A percentile compares a stretch with the other conserved stretches of the same genome.
These are phyloP conservation scores for Chaetorhynchus papuensis DNA, from an alignment of 2,113 vertebrate species.

Conservation along the genomic window DNA sequence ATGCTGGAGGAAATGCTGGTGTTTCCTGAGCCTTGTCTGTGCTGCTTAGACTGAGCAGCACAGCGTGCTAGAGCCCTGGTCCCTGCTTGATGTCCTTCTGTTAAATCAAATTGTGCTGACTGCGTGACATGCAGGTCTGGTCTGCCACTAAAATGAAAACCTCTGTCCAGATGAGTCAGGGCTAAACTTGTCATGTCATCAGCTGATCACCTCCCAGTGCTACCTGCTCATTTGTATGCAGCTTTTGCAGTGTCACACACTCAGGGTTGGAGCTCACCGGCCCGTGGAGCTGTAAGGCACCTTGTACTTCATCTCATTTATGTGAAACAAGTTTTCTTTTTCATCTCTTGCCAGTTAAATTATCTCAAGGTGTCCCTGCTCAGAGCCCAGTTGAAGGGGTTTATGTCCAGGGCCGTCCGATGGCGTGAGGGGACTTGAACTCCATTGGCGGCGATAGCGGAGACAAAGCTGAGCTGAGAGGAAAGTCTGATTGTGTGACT, in stretches of 20 bases:
- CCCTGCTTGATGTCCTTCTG: background rate
- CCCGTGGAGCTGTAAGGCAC: background rate
- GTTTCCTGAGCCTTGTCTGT: background rate
- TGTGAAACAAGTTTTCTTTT: background rate
- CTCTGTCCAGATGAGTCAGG: conserved; percentile 22
- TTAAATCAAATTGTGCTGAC: background rate
- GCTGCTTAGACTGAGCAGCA: background rate
- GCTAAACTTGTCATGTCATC: background rate
- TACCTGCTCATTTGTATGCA: conserved; percentile 40
- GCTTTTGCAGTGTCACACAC: background rate
- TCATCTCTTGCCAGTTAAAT: background rate
- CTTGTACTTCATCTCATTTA: background rate
- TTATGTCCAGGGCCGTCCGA: background rate
- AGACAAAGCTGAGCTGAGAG: background rate
- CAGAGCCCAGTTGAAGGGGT: background rate
- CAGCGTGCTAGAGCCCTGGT: background rate
- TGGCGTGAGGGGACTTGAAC: background rate
- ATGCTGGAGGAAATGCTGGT: background rate
- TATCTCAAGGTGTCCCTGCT: background rate
- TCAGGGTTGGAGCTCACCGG: background rate
- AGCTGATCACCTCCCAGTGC: background rate
- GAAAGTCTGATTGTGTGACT: background rate
- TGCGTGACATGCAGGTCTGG: background rate
- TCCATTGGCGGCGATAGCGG: accelerated
- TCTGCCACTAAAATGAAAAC: background rate